phyloP scores from a whole-genome alignment of 1,140 invertebrate genomes.

The Pseudobourletiella spinata region DNA sequence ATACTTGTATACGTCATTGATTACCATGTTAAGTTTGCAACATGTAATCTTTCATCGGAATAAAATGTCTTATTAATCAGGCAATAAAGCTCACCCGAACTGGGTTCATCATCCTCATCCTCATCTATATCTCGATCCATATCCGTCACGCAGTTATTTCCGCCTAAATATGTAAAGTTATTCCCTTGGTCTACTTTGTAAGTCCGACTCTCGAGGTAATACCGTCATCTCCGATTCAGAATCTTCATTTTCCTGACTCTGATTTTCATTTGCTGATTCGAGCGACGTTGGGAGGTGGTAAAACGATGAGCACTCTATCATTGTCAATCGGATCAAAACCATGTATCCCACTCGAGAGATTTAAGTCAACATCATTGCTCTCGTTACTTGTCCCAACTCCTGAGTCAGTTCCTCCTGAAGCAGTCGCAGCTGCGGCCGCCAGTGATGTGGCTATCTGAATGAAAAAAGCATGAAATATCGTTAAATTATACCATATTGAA shows the following conservation, averaged over 20 bases:
- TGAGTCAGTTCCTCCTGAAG: slow-evolving; percentile 44
- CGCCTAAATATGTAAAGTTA: too few relatives aligned
- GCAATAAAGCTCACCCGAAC: background rate
- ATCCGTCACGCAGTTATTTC: background rate
- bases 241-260: slow-evolving; percentile 5
- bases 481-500: too few relatives aligned
- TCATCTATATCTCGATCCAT: slow-evolving; percentile 21
- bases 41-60: too few relatives aligned
- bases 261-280: background rate
- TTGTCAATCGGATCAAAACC: background rate
- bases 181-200: background rate
- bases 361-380: slow-evolving; percentile 46
- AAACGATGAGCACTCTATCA: background rate
- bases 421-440: too few relatives aligned
- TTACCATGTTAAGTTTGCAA: too few relatives aligned
- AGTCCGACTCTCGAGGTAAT: background rate
- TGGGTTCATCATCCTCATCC: slow-evolving; percentile 11
- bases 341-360: background rate
- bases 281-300: slow-evolving; percentile 32
- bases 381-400: slow-evolving; percentile 57
- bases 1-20: too few relatives aligned
- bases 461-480: too few relatives aligned
- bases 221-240: slow-evolving; percentile 4
- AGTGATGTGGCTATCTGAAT: too few relatives aligned
- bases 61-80: too few relatives aligned